phyloP scores from a whole-genome alignment of 2,113 vertebrate species.

The Halichoeres trimaculatus region DNA sequence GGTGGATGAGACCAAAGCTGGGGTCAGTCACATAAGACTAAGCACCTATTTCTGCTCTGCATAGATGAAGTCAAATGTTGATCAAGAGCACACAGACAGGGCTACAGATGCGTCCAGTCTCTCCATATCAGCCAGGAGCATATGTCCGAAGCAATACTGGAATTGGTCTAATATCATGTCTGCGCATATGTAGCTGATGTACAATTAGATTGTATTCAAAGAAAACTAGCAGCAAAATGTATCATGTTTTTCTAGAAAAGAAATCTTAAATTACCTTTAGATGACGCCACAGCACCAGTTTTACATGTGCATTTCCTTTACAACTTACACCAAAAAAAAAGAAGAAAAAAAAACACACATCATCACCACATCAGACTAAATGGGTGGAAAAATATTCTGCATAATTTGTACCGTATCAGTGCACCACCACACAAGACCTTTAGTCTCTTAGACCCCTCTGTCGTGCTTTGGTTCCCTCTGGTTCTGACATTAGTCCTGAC shows the following conservation, averaged over 20 bases:
- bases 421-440: constrained; percentile 20
- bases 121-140: constrained; percentile 33
- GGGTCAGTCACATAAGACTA: constrained; percentile 9
- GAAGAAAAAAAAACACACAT: constrained; percentile 1
- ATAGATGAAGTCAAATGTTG: constrained; percentile 18
- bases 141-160: constrained; percentile 63
- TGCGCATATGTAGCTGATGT: constrained; percentile 44
- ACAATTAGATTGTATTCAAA: constrained; percentile 32
- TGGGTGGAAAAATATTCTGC: constrained; percentile 9
- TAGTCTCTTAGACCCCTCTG: constrained; percentile 16
- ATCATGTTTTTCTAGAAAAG: constrained; percentile 17
- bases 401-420: constrained; percentile 32
- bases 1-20: not conserved
- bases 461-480: constrained; percentile 26
- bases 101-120: constrained; percentile 22
- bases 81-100: constrained; percentile 56
- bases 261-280: constrained; percentile 30
- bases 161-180: constrained; percentile 21
- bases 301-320: constrained; percentile 45
- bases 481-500: constrained; percentile 10
- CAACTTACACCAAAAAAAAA: constrained; percentile 22
- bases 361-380: constrained; percentile 23
- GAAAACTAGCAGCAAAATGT: constrained; percentile 41
- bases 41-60: constrained; percentile 10
- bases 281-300: constrained; percentile 30